Evolutionary conservation across 1,140 invertebrate genomes (phyloP).

Genomic region (Yoshiicerus persimilis): DNA sequence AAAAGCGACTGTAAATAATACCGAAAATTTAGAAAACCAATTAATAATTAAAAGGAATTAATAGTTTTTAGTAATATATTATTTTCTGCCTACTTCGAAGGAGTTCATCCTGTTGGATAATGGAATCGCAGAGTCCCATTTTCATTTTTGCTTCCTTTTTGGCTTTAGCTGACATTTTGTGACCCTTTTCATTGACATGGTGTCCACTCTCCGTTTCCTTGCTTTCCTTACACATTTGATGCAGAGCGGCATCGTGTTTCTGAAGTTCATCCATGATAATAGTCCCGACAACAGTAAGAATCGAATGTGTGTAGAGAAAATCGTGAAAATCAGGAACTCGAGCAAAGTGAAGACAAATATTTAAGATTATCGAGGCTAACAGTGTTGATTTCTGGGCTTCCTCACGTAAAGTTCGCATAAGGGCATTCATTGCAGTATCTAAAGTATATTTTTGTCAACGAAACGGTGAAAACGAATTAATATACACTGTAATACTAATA

Average conservation of each 20-base stretch:
- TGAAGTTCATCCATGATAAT: neutral
- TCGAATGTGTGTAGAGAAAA: neutral
- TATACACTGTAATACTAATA: neutral
- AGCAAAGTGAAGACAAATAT: slow-evolving; percentile 25
- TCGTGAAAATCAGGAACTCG: slow-evolving; percentile 7
- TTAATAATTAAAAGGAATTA: neutral
- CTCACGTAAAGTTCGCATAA: slow-evolving; percentile 16
- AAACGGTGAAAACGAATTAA: neutral
- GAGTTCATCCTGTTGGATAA: neutral
- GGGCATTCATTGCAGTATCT: slow-evolving; percentile 23
- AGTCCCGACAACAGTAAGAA: neutral
- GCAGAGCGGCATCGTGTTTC: neutral
- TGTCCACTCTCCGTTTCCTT: neutral
- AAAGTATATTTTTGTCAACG: neutral
- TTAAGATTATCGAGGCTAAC: neutral
- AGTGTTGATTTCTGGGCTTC: neutral
- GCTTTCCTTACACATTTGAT: neutral
- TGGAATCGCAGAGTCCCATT: neutral
- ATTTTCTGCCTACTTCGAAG: neutral
- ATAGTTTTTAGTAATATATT: no score
- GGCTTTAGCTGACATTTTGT: neutral
- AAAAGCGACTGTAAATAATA: neutral
- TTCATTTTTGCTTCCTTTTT: neutral
- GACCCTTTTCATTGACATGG: neutral
- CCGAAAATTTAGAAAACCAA: neutral